phyloP scores from a whole-genome alignment of 1,140 invertebrate species.

The Lerema accius region DNA sequence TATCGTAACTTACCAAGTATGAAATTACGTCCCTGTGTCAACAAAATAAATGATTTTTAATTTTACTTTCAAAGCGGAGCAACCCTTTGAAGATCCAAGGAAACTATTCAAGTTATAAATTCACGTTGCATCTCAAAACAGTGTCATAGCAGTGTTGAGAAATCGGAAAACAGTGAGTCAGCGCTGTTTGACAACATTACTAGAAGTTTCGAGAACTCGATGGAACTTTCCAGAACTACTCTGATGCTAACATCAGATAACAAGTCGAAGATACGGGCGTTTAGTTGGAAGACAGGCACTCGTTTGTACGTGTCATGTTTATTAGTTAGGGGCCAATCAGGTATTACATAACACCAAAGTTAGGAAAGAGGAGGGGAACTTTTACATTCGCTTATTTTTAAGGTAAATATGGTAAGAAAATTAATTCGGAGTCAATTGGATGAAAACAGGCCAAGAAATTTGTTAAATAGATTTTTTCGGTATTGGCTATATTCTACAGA shows the following conservation, averaged over 20 bases:
- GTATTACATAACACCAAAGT: no score
- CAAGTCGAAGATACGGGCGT: conserved; percentile 14
- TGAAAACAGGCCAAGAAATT: no score
- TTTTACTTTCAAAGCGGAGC: not conserved
- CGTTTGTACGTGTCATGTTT: not conserved
- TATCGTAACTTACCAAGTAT: no score
- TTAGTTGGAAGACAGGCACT: conserved; percentile 1
- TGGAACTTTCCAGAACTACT: conserved; percentile 15
- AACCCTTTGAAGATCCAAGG: conserved; percentile 2
- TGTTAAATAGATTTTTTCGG: no score
- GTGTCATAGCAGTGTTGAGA: conserved; percentile 23
- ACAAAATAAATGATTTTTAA: no score
- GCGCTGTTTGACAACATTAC: conserved; percentile 30
- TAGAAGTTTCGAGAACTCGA: conserved; percentile 17
- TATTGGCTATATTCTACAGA: no score
- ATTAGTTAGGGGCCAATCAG: no score
- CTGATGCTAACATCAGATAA: conserved; percentile 17
- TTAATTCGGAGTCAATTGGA: no score
- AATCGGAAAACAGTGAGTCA: conserved; percentile 31
- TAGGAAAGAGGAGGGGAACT: no score
- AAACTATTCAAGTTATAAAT: conserved; percentile 23
- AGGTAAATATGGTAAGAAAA: no score
- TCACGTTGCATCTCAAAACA: conserved; percentile 26
- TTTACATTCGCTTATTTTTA: no score
- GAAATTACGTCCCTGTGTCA: no score